Percentiles rank a stretch among this genome's conserved stretches.
phyloP scores from a whole-genome alignment of 2,888 invertebrate species.

The Ormyrus thymus region DNA sequence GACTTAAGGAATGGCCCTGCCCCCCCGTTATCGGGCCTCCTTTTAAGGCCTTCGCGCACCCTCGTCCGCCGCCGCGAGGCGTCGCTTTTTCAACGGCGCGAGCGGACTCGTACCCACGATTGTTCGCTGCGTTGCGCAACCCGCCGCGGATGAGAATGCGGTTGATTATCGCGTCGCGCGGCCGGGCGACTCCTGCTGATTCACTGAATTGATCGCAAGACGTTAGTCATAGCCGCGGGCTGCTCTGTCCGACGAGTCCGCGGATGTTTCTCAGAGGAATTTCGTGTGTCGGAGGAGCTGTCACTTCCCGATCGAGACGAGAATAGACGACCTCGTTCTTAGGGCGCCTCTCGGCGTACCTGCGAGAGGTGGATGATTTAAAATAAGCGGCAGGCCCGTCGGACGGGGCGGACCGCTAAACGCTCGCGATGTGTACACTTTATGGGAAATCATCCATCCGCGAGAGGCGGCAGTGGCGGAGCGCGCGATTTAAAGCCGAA shows the following conservation, averaged over 20 bases:
- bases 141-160: not conserved
- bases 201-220: slow-evolving; percentile 38
- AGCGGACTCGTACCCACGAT: not conserved
- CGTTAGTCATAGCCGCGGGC: slow-evolving; percentile 22
- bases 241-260: not conserved
- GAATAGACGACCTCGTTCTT: not conserved
- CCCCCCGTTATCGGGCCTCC: not conserved
- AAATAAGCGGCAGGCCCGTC: too few relatives aligned
- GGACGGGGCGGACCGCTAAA: too few relatives aligned
- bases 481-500: too few relatives aligned
- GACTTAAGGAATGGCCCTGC: slow-evolving; percentile 5
- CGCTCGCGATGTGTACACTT: too few relatives aligned
- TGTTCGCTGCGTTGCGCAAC: slow-evolving; percentile 16
- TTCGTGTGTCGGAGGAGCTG: not conserved
- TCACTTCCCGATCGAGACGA: not conserved
- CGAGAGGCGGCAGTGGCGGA: too few relatives aligned
- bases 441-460: too few relatives aligned
- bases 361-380: not conserved
- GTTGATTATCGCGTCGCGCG: slow-evolving; percentile 15
- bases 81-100: too few relatives aligned
- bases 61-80: not conserved
- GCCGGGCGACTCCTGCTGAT: slow-evolving; percentile 16
- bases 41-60: too few relatives aligned
- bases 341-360: not conserved
- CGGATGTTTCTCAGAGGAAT: too few relatives aligned